These are phyloP conservation scores for Vulpes vulpes DNA, from an alignment of 2,113 vertebrate species.

Conservation along the genomic window DNA sequence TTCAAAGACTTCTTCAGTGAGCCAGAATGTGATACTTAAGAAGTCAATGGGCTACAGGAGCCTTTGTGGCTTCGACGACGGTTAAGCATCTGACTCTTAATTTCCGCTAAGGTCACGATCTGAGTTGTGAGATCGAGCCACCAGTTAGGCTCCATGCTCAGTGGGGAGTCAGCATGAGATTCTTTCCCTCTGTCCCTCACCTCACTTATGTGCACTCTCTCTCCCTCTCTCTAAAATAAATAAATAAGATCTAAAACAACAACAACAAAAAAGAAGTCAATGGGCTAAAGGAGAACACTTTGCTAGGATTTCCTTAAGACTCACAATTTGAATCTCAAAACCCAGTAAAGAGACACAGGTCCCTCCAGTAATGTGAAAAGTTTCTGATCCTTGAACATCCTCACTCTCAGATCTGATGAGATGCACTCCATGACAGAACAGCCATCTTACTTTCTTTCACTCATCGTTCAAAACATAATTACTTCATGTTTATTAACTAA, in stretches of 20 bases:
- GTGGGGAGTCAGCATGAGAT: background rate
- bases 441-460: background rate
- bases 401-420: background rate
- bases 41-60: background rate
- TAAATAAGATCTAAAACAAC: background rate
- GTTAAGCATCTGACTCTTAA: background rate
- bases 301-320: background rate
- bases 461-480: background rate
- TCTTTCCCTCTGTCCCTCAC: background rate
- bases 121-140: background rate
- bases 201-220: background rate
- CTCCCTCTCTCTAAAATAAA: background rate
- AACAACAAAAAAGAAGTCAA: background rate
- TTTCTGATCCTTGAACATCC: background rate
- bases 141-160: background rate
- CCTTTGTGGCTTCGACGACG: background rate
- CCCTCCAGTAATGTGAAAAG: background rate
- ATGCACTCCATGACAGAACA: background rate
- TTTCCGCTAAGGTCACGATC: background rate
- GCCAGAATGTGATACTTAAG: background rate
- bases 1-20: background rate
- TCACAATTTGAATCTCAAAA: background rate
- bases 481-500: background rate
- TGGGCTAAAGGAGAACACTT: background rate
- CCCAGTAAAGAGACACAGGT: background rate